Base-by-base conservation (phyloP, 1,140 invertebrate genomes). In the Eriosoma lanigerum region DNA sequence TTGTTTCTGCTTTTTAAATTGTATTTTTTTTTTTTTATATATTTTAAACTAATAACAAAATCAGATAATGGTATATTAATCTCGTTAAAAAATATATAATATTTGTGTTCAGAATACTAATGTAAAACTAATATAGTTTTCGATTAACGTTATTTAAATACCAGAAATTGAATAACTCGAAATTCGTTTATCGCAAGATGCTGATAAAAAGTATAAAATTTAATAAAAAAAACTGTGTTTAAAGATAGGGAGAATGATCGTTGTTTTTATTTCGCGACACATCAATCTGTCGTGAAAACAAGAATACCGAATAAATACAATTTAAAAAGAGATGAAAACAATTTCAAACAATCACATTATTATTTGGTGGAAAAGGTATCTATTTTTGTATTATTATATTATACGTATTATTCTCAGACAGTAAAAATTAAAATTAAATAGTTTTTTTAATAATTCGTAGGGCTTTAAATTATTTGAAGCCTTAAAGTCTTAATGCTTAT, bases 341-440 rank as follows among this genome's bases (percentile, higher is more conserved):
- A 76, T 58, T 54, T 76, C n/a, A 8, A 76, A 58, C 44, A 58
- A 56, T 58, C 73, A 54, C 58, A 58, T 58, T 76, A 58, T 44
- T 60, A n/a, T 46, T 19, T 58, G 12, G n/a, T n/a, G n/a, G n/a
- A n/a, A n/a, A n/a, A n/a, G n/a, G n/a, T 54, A 32, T 29, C 26
- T 19, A 21, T 21, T 52, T 24, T 52, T 73, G 12, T 54, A 48
- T 72, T 72, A 38, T 38, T 38, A 38, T 38, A n/a, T 52, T 48
- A 29, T 73, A n/a, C n/a, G n/a, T n/a, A 32, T 54, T 48, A 19
- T 21, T 68, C 52, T 38, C 12, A 44, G 32, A n/a, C 54, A 17
- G 54, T 56, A 76, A 76, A 76, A 76, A 58, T 8, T 0, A 56
- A n/a, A 76, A 26, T 24, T n/a, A n/a, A n/a, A 56, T 44, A 56